These are phyloP conservation scores for Monoplex corrugatus DNA, from an alignment of 2,888 invertebrate species.

Conservation along the genomic window DNA sequence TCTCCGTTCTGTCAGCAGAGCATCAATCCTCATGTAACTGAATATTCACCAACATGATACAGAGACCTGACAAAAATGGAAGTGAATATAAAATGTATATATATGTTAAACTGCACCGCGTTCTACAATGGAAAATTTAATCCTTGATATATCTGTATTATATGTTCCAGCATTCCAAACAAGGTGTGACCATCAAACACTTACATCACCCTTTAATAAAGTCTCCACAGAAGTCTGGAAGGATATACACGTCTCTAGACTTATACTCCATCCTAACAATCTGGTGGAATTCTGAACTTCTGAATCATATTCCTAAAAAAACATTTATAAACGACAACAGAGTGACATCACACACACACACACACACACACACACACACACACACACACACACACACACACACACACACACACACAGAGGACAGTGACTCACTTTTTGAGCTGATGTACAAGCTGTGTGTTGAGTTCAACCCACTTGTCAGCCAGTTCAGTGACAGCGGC, in stretches of 20 bases:
- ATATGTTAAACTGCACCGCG: not conserved
- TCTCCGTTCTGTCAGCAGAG: slow-evolving; percentile 70
- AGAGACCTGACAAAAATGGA: not conserved
- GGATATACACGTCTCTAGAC: no score
- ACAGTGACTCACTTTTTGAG: slow-evolving; percentile 71
- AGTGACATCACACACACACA: not conserved
- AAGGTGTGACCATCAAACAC: no score
- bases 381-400: slow-evolving; percentile 9
- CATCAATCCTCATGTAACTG: not conserved
- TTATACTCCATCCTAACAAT: no score
- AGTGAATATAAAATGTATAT: not conserved
- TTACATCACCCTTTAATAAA: no score
- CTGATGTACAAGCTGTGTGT: slow-evolving; percentile 70
- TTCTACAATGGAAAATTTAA: not conserved
- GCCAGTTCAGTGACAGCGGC: slow-evolving; percentile 72
- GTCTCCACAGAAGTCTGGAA: no score
- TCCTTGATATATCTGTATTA: not conserved
- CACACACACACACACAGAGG: not conserved
- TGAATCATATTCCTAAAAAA: not conserved
- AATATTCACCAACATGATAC: not conserved
- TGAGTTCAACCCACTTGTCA: slow-evolving; percentile 77
- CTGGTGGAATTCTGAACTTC: not conserved
- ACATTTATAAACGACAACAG: not conserved
- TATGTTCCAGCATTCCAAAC: no score
- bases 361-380: not conserved